Evolutionary conservation across 2,113 vertebrate species (phyloP).

Genomic region (Neogale vison): DNA sequence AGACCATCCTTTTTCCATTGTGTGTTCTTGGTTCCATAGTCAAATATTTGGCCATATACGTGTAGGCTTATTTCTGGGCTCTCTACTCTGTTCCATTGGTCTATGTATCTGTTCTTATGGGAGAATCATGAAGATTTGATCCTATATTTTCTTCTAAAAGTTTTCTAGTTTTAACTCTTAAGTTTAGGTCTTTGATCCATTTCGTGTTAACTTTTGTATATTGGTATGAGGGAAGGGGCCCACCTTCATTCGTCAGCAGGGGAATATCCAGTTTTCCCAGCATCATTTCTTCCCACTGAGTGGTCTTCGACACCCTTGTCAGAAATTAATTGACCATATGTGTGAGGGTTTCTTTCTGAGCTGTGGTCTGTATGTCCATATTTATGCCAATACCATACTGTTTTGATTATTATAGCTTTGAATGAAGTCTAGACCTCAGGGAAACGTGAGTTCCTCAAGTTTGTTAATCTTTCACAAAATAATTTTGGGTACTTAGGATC

Average conservation of each 20-base stretch:
- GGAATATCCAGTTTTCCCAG: neutral
- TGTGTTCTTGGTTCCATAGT: neutral
- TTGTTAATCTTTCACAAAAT: neutral
- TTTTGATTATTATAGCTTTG: neutral
- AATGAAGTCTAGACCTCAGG: neutral
- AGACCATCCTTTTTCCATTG: neutral
- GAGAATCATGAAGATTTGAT: neutral
- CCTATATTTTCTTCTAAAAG: neutral
- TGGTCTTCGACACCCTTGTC: neutral
- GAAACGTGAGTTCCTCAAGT: neutral
- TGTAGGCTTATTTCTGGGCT: neutral
- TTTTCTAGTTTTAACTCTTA: neutral
- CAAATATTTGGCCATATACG: neutral
- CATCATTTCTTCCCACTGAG: neutral
- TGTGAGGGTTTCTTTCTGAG: neutral
- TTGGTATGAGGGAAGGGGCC: neutral
- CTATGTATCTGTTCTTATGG: neutral
- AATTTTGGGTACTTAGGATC: neutral
- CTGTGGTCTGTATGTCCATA: neutral
- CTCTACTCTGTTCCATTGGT: neutral
- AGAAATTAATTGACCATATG: neutral
- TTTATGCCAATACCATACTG: neutral
- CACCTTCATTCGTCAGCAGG: neutral
- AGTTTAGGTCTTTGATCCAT: neutral
- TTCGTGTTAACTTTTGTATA: neutral